A percentile compares a stretch with the other conserved stretches of the same genome.
These are phyloP conservation scores for Megalonaias nervosa DNA, from an alignment of 1,140 invertebrate species.

Conservation along the genomic window DNA sequence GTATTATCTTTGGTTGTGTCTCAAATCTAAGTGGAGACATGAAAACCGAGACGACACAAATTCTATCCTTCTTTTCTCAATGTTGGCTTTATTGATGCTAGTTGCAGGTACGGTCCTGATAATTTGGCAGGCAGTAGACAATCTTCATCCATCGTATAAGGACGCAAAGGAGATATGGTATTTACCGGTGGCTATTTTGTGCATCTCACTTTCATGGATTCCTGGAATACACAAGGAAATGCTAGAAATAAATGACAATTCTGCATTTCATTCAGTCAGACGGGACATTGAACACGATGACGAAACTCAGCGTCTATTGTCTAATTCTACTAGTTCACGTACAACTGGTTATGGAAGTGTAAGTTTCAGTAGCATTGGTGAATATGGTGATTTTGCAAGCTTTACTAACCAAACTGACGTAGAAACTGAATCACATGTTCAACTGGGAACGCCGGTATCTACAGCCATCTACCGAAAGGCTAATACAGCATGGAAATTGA, in stretches of 20 bases:
- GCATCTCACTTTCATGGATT: conserved; percentile 26
- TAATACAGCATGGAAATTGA: conserved; percentile 6
- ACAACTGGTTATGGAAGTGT: background rate
- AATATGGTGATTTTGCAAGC: background rate
- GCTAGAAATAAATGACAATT: background rate
- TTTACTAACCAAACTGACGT: background rate
- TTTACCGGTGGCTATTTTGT: conserved; percentile 5
- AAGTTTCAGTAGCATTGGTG: background rate
- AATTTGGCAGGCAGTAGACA: background rate
- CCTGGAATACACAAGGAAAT: conserved; percentile 12
- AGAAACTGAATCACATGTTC: background rate
- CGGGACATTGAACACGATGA: background rate
- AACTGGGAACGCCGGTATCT: background rate
- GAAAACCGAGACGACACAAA: background rate
- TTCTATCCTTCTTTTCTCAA: background rate
- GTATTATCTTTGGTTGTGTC: background rate
- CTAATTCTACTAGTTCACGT: background rate
- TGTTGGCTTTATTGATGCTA: background rate
- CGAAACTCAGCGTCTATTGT: background rate
- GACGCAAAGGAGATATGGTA: background rate
- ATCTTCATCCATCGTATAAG: background rate
- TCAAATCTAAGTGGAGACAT: background rate
- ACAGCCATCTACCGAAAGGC: background rate
- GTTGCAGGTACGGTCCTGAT: background rate
- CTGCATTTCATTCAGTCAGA: background rate